Conservation (phyloP, 1,140 invertebrate species). For the Drosophila suzukii region DNA sequence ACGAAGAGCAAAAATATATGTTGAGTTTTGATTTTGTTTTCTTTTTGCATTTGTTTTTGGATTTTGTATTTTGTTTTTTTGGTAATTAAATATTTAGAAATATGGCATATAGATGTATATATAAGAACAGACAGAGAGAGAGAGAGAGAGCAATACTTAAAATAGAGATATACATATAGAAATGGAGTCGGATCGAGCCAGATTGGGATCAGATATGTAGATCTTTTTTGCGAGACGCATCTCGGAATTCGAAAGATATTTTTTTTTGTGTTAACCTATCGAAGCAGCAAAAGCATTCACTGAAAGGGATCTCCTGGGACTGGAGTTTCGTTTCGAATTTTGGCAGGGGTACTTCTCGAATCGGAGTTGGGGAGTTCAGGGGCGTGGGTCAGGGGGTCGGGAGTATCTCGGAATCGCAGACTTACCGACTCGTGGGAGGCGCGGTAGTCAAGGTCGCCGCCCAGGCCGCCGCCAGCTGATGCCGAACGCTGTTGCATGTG, state of each 20-base stretch:
- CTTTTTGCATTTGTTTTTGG: conserved; percentile 52
- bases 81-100: conserved; percentile 49
- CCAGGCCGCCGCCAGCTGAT: conserved; percentile 89
- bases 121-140: conserved; percentile 51
- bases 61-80: conserved; percentile 57
- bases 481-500: conserved; percentile 85
- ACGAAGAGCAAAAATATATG: conserved; percentile 84
- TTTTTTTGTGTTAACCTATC: conserved; percentile 53
- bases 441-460: conserved; percentile 91
- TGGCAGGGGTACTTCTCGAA: conserved; percentile 17
- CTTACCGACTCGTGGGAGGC: conserved; percentile 93
- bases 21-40: conserved; percentile 74
- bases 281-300: conserved; percentile 81
- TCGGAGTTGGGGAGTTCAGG: not conserved
- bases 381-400: not conserved
- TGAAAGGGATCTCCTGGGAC: conserved; percentile 53
- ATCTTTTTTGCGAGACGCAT: conserved; percentile 28
- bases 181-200: conserved; percentile 53
- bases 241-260: conserved; percentile 14
- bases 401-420: conserved; percentile 58
- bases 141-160: conserved; percentile 58
- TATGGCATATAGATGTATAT: conserved; percentile 37
- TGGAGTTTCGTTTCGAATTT: conserved; percentile 17
- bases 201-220: conserved; percentile 25
- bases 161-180: conserved; percentile 46